Base-by-base conservation (phyloP, 1,140 invertebrate species). In the Coelopa frigida region DNA sequence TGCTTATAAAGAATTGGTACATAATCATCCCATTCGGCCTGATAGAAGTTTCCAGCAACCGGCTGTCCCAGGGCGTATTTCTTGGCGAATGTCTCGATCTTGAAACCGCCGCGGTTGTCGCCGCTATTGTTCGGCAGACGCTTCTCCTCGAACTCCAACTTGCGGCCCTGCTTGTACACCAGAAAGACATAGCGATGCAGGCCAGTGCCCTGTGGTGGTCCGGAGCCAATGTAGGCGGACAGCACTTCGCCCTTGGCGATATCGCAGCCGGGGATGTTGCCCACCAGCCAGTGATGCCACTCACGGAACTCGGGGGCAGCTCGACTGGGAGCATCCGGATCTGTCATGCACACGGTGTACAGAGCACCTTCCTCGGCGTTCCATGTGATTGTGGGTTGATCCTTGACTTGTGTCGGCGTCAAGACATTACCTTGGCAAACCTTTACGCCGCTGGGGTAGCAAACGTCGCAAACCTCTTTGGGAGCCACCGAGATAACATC, bases 231-330 rank as follows among this genome's bases (percentile, higher is more conserved):
- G 64, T 94, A 96, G 3, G 80, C 83, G 1, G 84, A 82, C 0
- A 94, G 70, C 70, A 75, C 55, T 45, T 89, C 85, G 12, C 93
- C 93, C 38, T 80, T 73, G 0, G 61, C 55, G 1, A 96, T 66
- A 31, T 89, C 75, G 46, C 67, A 71, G 17, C 86, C 91, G 11
- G 88, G 88, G 59, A 97, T 91, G 59, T 97, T 97, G 4, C 78
- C 87, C 1, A 96, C 85, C 3, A 95, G 67, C 91, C 92, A 96
- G 68, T 95, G 93, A 60, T 90, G 86, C 85, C 86, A 93, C 72
- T 94, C 90, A 12, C 90, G 76, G 58, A 80, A 87, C 36, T 77
- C 85, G 0, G 83, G 87, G 40, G 85, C 77, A 10, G 79, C 71
- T 4, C 89, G 78, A 57, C 83, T 89, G 12, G 92, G 91, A 7